Percentiles rank a stretch among this genome's conserved stretches.
phyloP scores from a whole-genome alignment of 1,140 invertebrate genomes.

The Ceratoteleas bidentatus region DNA sequence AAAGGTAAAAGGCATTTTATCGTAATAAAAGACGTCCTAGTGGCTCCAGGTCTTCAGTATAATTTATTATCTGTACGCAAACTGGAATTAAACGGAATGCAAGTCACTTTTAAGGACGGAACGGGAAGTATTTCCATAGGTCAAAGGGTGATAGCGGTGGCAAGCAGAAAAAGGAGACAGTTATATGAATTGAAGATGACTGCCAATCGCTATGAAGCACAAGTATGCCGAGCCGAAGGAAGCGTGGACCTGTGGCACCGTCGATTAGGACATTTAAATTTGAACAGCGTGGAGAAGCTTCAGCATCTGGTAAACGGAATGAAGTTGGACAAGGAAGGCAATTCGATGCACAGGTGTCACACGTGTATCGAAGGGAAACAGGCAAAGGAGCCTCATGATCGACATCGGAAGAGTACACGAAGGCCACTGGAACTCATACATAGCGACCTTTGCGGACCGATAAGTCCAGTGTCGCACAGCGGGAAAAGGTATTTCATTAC shows the following conservation, averaged over 20 bases:
- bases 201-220: background rate
- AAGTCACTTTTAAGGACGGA: conserved; percentile 17
- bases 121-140: background rate
- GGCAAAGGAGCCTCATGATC: no score
- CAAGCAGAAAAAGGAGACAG: conserved; percentile 12
- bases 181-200: conserved; percentile 14
- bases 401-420: no score
- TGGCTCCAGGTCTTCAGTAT: conserved; percentile 13
- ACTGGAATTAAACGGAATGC: conserved; percentile 25
- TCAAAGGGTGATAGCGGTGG: conserved; percentile 2
- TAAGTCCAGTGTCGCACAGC: no score
- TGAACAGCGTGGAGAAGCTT: no score
- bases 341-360: no score
- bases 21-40: conserved; percentile 14
- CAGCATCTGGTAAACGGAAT: no score
- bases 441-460: no score
- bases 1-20: conserved; percentile 10
- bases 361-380: no score
- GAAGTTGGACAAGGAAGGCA: no score
- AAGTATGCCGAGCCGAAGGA: background rate
- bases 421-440: no score
- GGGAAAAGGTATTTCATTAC: no score
- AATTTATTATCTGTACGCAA: conserved; percentile 29
- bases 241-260: background rate
- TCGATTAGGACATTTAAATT: background rate